Percentiles rank a stretch among this genome's conserved stretches.
Evolutionary conservation across 2,888 invertebrate species (phyloP).

Genomic region (Alentia gelatinosa): DNA sequence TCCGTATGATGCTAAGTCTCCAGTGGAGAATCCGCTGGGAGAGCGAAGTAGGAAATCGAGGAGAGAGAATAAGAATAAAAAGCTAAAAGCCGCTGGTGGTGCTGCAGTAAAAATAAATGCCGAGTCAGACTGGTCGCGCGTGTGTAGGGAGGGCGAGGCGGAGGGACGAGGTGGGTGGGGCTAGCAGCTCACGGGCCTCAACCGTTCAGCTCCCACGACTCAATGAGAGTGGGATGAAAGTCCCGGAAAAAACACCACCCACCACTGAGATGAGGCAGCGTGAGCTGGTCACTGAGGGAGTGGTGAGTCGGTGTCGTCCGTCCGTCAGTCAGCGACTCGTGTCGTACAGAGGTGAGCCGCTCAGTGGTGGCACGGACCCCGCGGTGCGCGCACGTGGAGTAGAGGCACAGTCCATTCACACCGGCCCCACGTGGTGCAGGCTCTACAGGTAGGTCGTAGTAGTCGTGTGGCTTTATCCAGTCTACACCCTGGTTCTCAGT

Average conservation of each 20-base stretch:
- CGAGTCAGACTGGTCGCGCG: not conserved
- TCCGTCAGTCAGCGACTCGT: not conserved
- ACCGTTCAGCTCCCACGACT: not conserved
- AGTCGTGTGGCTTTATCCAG: no score
- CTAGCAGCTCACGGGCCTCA: not conserved
- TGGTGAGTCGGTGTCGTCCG: no score
- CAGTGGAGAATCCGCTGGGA: not conserved
- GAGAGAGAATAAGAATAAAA: not conserved
- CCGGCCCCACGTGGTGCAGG: no score
- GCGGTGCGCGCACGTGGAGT: not conserved
- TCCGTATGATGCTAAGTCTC: not conserved
- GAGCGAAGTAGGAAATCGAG: not conserved
- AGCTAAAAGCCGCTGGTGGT: not conserved
- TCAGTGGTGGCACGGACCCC: not conserved
- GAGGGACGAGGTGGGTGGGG: not conserved
- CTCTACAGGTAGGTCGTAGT: no score
- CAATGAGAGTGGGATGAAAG: not conserved
- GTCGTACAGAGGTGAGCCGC: not conserved
- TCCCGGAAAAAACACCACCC: no score
- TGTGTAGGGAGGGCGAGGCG: not conserved
- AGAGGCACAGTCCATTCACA: no score
- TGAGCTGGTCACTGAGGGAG: no score
- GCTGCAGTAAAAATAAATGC: conserved; percentile 1
- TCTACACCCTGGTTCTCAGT: no score
- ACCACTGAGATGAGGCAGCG: no score